Conservation (phyloP, 2,797 vertebrate species). For the Sternotherus odoratus region DNA sequence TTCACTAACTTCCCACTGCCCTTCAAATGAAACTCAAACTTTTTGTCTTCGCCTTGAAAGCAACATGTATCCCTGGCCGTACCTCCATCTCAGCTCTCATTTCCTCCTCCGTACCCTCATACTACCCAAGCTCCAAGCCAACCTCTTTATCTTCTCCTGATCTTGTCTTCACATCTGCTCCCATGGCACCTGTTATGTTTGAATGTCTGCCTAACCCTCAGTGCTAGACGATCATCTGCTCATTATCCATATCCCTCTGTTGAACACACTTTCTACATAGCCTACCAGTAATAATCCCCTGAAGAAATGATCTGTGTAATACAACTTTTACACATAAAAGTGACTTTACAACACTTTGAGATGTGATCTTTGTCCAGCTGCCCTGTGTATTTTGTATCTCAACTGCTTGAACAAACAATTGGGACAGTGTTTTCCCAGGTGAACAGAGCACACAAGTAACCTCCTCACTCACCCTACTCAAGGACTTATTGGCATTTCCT, state of each 20-base stretch:
- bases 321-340: constrained; percentile 36
- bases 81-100: background rate
- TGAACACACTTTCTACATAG: background rate
- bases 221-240: background rate
- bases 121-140: background rate
- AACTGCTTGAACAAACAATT: constrained; percentile 26
- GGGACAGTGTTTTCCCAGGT: constrained; percentile 21
- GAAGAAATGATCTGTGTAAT: background rate
- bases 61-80: background rate
- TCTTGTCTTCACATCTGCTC: background rate
- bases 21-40: background rate
- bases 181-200: background rate
- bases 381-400: background rate
- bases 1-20: background rate
- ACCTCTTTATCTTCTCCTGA: background rate
- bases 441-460: background rate
- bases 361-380: constrained; percentile 21
- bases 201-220: background rate
- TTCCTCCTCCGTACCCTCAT: too few species aligned
- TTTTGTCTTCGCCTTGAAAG: background rate
- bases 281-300: background rate
- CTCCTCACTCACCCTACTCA: background rate
- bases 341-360: constrained; percentile 18
- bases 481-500: background rate
- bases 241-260: background rate